Base-by-base conservation (phyloP, 2,797 vertebrate species). In the Premnoplex brunnescens region DNA sequence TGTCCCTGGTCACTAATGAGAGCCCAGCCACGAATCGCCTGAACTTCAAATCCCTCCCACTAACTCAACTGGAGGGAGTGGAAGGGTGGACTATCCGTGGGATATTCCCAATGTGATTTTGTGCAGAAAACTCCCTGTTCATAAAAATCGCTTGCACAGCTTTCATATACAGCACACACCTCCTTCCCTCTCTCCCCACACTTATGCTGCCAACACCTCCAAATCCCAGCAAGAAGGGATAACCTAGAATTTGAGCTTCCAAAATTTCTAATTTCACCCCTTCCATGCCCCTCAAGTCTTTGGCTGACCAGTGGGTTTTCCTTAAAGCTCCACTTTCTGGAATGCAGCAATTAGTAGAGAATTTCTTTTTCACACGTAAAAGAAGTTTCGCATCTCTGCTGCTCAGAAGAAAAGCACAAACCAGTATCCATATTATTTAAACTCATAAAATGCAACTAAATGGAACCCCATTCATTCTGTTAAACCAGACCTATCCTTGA, bases 1-100 rank as follows among this genome's bases (percentile, higher is more conserved):
- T 52, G 82, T 90, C 94, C 89, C 88, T 93, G 95, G 96, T 95
- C 96, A 96, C 90, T 96, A 96, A 96, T 83, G 83, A 92, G 91
- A 95, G 80, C 93, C 91, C 89, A 96, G 91, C 88, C 80, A 87
- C 2, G 0, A 10, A 60, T 34, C 1, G 13, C 87, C 94, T 82
- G 20, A 91, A 85, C 93, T 89, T 95, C 80, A 95, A 60, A 91
- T 44, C 96, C 93, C 91, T 91, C 88, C 85, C 88, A 89, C 86
- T 58, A 89, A 34, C 56, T 77, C 64, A 76, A 90, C 73, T 11
- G n/a, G 60, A 73, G 37, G 44, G 56, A 81, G 66, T 1, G 1
- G 66, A 88, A 58, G 69, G 52, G 66, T 88, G 55, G 91, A 73
- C 90, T 59, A 13, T 13, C 0, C 4, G 23, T 71, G 80, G 91